A percentile compares a stretch with the other conserved stretches of the same genome.
Evolutionary conservation across 2,797 vertebrate genomes (phyloP).

Genomic region (Xerus rutilus): DNA sequence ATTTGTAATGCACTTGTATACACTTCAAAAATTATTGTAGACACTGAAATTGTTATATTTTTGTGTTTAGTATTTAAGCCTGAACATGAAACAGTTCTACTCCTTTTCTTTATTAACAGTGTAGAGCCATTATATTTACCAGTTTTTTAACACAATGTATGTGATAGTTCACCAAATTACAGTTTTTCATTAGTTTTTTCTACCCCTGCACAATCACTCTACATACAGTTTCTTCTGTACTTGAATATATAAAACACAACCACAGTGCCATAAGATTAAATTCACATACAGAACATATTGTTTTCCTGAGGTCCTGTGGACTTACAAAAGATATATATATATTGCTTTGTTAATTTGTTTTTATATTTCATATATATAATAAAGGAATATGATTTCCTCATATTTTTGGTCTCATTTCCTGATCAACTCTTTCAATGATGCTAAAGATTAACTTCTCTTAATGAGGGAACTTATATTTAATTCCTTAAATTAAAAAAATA

Average conservation of each 20-base stretch:
- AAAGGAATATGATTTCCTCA: conserved; percentile 87
- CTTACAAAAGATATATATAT: conserved; percentile 86
- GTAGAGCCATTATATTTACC: conserved; percentile 74
- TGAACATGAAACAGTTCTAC: conserved; percentile 80
- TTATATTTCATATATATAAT: conserved; percentile 89
- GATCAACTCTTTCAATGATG: conserved; percentile 49
- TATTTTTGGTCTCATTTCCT: conserved; percentile 76
- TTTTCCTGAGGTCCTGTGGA: conserved; percentile 89
- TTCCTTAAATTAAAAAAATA: conserved; percentile 53
- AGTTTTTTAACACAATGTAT: conserved; percentile 78
- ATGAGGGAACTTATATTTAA: conserved; percentile 51
- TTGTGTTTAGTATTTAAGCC: conserved; percentile 88
- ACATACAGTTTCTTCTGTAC: conserved; percentile 78
- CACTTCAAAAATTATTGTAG: conserved; percentile 75
- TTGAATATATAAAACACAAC: conserved; percentile 78
- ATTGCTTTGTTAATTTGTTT: conserved; percentile 88
- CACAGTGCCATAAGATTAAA: conserved; percentile 77
- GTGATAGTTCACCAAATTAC: conserved; percentile 82
- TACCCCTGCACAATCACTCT: conserved; percentile 78
- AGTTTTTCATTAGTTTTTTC: conserved; percentile 82
- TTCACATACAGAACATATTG: conserved; percentile 82
- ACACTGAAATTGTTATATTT: conserved; percentile 86
- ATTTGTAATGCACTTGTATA: conserved; percentile 79
- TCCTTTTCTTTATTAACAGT: conserved; percentile 83
- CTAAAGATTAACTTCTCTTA: conserved; percentile 52